A percentile compares a stretch with the other conserved stretches of the same genome.
Evolutionary conservation across 2,113 vertebrate genomes (phyloP).

Genomic region (Etheostoma cragini): DNA sequence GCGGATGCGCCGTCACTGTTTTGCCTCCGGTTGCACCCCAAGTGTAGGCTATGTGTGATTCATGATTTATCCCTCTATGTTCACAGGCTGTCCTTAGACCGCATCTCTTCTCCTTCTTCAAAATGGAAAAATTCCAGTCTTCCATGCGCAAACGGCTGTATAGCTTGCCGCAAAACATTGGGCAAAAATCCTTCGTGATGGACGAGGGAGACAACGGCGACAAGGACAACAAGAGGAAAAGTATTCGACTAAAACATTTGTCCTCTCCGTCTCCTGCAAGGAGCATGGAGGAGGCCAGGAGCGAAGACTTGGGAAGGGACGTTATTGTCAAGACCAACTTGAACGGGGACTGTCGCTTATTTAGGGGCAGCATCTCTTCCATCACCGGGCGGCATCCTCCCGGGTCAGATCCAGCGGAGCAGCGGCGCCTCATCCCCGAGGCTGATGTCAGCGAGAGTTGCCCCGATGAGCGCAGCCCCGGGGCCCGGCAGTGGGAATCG

Average conservation of each 20-base stretch:
- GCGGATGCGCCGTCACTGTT: constrained; percentile 75
- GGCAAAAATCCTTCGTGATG: constrained; percentile 89
- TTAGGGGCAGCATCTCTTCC: constrained; percentile 93
- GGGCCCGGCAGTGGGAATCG: constrained; percentile 79
- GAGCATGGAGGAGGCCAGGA: constrained; percentile 78
- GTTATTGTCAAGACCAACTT: constrained; percentile 89
- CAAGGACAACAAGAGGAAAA: constrained; percentile 92
- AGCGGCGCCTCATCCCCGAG: constrained; percentile 90
- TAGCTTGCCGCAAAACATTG: constrained; percentile 96
- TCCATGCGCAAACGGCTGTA: constrained; percentile 98
- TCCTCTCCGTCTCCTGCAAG: constrained; percentile 85
- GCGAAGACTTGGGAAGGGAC: constrained; percentile 85
- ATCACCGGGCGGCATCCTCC: constrained; percentile 88
- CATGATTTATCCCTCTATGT: constrained; percentile 63
- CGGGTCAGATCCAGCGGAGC: constrained; percentile 90
- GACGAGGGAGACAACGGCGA: constrained; percentile 88
- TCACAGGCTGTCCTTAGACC: constrained; percentile 47
- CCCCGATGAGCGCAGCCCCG: constrained; percentile 83
- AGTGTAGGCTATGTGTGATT: constrained; percentile 50
- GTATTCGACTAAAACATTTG: constrained; percentile 92
- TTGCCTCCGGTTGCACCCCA: constrained; percentile 59
- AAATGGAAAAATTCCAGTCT: constrained; percentile 94
- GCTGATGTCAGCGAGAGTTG: constrained; percentile 82
- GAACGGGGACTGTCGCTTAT: constrained; percentile 96
- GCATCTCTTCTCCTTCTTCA: constrained; percentile 41